A percentile compares a stretch with the other conserved stretches of the same genome.
Conservation (phyloP, 2,888 invertebrate genomes). For the Cotesia congregata region DNA sequence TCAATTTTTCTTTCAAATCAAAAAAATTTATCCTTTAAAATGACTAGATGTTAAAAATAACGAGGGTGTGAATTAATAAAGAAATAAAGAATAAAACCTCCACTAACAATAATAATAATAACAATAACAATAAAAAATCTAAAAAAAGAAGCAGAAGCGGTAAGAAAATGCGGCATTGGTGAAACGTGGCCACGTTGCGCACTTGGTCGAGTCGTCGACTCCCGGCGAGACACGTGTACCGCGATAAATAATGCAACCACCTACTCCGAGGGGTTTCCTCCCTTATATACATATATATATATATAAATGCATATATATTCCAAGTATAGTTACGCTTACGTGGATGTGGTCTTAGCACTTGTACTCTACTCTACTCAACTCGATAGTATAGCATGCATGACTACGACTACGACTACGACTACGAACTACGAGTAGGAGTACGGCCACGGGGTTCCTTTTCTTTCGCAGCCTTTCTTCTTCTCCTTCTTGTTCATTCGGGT, state of each 20-base stretch:
- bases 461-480: slow-evolving; percentile 24
- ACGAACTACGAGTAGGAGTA: too few relatives aligned
- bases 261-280: slow-evolving; percentile 38
- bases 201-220: slow-evolving; percentile 63
- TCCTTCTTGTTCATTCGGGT: background rate
- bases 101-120: background rate
- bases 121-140: slow-evolving; percentile 2
- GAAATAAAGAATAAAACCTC: background rate
- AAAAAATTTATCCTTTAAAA: background rate
- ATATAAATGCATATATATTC: background rate
- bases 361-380: slow-evolving; percentile 38
- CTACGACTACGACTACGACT: too few relatives aligned
- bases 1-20: background rate
- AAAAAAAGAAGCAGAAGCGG: background rate
- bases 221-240: slow-evolving; percentile 67
- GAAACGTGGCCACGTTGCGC: slow-evolving; percentile 47
- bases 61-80: background rate
- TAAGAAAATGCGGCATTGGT: slow-evolving; percentile 39
- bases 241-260: slow-evolving; percentile 65
- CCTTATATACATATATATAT: background rate
- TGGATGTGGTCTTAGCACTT: slow-evolving; percentile 50
- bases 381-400: background rate
- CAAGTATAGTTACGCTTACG: slow-evolving; percentile 38
- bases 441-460: too few relatives aligned
- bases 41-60: slow-evolving; percentile 12